Conservation (phyloP, 2,797 vertebrate genomes). For the Myotis daubentonii region DNA sequence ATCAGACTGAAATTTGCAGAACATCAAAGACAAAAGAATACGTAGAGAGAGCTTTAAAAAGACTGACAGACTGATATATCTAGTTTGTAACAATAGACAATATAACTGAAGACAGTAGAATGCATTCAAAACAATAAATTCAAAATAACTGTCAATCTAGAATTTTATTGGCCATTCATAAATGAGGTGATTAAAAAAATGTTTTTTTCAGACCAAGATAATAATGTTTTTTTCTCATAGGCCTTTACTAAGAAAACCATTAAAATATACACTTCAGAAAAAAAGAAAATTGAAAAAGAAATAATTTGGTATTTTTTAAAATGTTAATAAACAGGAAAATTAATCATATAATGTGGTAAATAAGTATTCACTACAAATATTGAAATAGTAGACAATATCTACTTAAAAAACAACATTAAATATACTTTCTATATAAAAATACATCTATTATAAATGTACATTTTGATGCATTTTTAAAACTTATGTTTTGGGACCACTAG, state of each 20-base stretch:
- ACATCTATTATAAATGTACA: not conserved
- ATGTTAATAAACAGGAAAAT: not conserved
- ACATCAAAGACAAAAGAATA: not conserved
- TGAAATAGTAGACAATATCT: not conserved
- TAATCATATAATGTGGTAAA: not conserved
- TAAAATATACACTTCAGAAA: not conserved
- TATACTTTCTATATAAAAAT: not conserved
- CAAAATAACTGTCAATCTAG: slow-evolving; percentile 50
- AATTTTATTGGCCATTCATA: slow-evolving; percentile 16
- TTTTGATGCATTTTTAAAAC: not conserved
- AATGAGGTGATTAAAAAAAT: not conserved
- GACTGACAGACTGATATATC: slow-evolving; percentile 35
- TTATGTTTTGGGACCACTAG: not conserved
- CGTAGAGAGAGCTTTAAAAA: not conserved
- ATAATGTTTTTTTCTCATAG: not conserved
- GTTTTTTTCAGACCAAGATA: not conserved
- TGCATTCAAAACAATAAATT: slow-evolving; percentile 53
- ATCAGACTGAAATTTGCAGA: slow-evolving; percentile 51
- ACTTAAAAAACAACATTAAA: not conserved
- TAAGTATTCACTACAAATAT: not conserved
- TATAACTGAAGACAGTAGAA: slow-evolving; percentile 3
- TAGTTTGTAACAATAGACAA: slow-evolving; percentile 44
- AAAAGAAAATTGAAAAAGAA: not conserved
- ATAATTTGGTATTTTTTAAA: not conserved
- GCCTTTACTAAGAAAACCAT: not conserved